Percentiles rank a stretch among this genome's conserved stretches.
These are phyloP conservation scores for Bergia puertoricense DNA, from an alignment of 92 coral and sea anemone genomes.

Conservation along the genomic window DNA sequence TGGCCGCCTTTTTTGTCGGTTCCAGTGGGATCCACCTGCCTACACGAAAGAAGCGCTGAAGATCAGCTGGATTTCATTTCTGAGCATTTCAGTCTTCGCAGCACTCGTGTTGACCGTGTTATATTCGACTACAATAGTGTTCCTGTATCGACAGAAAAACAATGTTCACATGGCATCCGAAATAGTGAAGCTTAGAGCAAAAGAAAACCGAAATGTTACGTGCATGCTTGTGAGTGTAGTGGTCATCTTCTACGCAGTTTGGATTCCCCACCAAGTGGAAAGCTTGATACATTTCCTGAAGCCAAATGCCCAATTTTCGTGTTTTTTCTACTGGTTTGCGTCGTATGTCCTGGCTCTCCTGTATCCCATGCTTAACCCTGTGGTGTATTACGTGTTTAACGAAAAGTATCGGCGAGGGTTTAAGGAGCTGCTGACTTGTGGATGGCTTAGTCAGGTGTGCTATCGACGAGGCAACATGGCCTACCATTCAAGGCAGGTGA, in stretches of 20 bases:
- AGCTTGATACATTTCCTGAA: slow-evolving; percentile 3
- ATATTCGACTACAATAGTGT: background rate
- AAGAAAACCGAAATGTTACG: slow-evolving; percentile 17
- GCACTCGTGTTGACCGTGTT: background rate
- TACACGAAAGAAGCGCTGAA: background rate
- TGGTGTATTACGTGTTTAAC: slow-evolving; percentile 21
- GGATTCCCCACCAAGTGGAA: slow-evolving; percentile 33
- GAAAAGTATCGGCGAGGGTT: slow-evolving; percentile 28
- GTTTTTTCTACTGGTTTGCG: slow-evolving; percentile 9
- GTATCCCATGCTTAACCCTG: slow-evolving; percentile 14
- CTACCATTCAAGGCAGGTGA: background rate
- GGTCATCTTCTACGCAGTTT: slow-evolving; percentile 3
- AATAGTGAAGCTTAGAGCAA: slow-evolving; percentile 23
- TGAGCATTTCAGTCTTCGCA: background rate
- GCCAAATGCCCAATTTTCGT: background rate
- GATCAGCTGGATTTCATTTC: slow-evolving; percentile 7
- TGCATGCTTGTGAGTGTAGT: slow-evolving; percentile 29
- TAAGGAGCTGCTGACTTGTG: slow-evolving; percentile 8
- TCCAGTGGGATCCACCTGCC: background rate
- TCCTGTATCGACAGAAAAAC: slow-evolving; percentile 11
- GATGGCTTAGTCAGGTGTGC: background rate
- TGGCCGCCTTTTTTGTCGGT: background rate
- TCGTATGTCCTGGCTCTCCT: slow-evolving; percentile 14
- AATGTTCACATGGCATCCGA: slow-evolving; percentile 3
- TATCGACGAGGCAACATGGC: background rate